These are phyloP conservation scores for Progne subis DNA, from an alignment of 2,113 vertebrate species.

Conservation along the genomic window DNA sequence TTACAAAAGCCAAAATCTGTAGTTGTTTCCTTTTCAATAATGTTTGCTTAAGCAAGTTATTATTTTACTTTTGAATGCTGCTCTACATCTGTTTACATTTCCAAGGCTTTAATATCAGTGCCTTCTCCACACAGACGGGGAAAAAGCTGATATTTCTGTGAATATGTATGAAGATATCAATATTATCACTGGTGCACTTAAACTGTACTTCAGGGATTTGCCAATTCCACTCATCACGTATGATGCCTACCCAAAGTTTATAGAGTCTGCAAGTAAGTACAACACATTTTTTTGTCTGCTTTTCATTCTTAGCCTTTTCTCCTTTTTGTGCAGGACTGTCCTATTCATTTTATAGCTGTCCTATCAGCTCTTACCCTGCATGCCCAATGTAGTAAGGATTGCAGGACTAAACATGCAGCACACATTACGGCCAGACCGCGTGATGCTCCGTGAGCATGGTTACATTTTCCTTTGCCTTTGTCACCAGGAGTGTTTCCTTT, in stretches of 20 bases:
- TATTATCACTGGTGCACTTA: conserved; percentile 97
- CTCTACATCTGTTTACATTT: not conserved
- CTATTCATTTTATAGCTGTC: not conserved
- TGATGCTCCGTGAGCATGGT: accelerated
- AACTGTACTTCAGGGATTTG: conserved; percentile 99
- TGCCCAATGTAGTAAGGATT: not conserved
- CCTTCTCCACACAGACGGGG: conserved; percentile 84
- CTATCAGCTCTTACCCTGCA: not conserved
- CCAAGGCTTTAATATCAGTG: conserved; percentile 41
- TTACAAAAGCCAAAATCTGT: not conserved
- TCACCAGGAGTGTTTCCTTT: not conserved
- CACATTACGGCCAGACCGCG: accelerated
- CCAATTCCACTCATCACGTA: conserved; percentile 98
- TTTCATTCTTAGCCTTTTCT: not conserved
- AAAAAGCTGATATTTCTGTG: conserved; percentile 96
- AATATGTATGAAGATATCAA: conserved; percentile 98
- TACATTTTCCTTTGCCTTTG: not conserved
- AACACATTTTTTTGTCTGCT: not conserved
- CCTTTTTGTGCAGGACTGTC: not conserved
- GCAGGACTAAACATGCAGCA: not conserved
- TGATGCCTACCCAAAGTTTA: conserved; percentile 96
- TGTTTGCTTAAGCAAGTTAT: not conserved
- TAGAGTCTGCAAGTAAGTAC: conserved; percentile 94
- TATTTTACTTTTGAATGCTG: not conserved
- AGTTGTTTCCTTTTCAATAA: not conserved